phyloP scores from a whole-genome alignment of 2,888 invertebrate species.

The Eumacrocentrus americanus region DNA sequence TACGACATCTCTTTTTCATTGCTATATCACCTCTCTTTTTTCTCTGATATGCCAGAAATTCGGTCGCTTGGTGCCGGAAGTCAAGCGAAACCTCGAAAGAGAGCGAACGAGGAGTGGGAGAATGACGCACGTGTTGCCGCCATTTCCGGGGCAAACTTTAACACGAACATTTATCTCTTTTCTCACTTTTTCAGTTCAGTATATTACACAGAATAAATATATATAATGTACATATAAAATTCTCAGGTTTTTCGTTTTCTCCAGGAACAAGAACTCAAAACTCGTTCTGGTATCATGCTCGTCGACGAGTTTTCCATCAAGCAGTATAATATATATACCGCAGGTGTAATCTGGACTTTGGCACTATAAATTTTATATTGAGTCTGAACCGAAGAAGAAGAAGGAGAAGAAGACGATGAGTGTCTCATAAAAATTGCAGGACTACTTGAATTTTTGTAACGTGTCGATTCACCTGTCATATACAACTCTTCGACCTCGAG shows the following conservation, averaged over 20 bases:
- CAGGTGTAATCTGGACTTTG: background rate
- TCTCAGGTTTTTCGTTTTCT: background rate
- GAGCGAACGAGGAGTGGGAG: background rate
- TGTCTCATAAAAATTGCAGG: constrained; percentile 1
- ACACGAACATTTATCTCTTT: background rate
- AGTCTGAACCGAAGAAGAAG: background rate
- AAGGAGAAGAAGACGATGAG: background rate
- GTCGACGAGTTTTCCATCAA: background rate
- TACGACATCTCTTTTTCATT: background rate
- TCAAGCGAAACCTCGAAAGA: no score
- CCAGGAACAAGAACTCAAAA: background rate
- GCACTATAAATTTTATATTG: constrained; percentile 1
- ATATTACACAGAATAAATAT: background rate
- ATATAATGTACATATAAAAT: background rate
- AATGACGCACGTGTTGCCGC: constrained; percentile 38
- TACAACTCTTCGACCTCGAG: constrained; percentile 18
- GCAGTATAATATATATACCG: no score
- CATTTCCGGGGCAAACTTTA: constrained; percentile 39
- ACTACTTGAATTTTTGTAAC: constrained; percentile 8
- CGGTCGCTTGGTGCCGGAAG: background rate
- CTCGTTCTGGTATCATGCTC: background rate
- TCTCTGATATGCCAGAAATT: constrained; percentile 16
- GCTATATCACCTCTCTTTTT: background rate
- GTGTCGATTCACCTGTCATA: constrained; percentile 21
- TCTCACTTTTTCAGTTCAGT: background rate